Evolutionary conservation across 1,140 invertebrate species (phyloP), one percentile per base, ranked within the genome.

Genomic region (Cotesia typhae): DNA sequence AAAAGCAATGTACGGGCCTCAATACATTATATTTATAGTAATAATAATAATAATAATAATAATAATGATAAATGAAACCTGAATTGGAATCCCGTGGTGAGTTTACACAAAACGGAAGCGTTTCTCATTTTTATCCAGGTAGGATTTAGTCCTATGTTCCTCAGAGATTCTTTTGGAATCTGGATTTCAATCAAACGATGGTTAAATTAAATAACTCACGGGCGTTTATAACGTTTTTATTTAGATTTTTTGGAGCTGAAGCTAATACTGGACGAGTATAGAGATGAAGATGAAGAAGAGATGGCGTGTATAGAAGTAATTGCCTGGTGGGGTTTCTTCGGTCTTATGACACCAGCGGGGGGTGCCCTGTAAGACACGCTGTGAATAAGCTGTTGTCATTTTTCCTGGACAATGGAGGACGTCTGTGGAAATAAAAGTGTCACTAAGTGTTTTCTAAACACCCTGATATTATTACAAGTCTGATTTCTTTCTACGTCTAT

Each of bases 331-430:
- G 17, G 5, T 55, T n/a, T 20, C 57, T 59, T 41, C 20, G n/a
- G 47, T 52, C 36, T 55, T 38, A 72, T 55, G 47, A n/a, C 37
- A 71, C 14, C 70, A 66, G 70, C 61, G 37, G 70, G 70, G 52
- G 17, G 52, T 51, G 28, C 53, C 35, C 64, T 59, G 47, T 51
- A 55, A 28, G n/a, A 75, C 74, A 76, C 79, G 76, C 75, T 78
- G 77, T 80, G 79, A 71, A 67, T 76, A 47, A 47, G 41, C 79
- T 81, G 80, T 81, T 81, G 80, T 81, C 77, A 81, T 74, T 76
- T 17, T 75, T 72, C 55, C 69, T 71, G 75, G 76, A 81, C 79
- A 81, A 81, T 81, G 73, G 20, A 80, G 73, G 73, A 68, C 73
- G 72, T 78, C 75, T 74, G 77, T 76, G 66, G 59, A 71, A 71